A percentile compares a stretch with the other conserved stretches of the same genome.
Conservation (phyloP, 1,140 invertebrate species). For the Macrocentrus cingulum region DNA sequence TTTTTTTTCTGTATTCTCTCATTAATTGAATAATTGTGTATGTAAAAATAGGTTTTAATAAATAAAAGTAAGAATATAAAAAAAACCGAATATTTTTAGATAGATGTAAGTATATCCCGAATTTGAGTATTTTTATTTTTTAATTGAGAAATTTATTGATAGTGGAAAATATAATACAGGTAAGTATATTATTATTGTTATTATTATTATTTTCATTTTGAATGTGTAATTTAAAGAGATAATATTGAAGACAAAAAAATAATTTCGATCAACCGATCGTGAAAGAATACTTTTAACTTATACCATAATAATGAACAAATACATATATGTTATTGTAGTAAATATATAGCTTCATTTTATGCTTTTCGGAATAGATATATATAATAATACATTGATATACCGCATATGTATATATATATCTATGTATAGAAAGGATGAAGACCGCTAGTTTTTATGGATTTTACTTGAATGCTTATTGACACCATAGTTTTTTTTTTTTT, state of each 20-base stretch:
- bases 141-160: constrained; percentile 52
- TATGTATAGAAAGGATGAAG: constrained; percentile 56
- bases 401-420: constrained; percentile 34
- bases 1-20: no score
- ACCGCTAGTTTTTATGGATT: constrained; percentile 58
- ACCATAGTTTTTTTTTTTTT: constrained; percentile 1
- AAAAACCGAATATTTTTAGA: constrained; percentile 4
- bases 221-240: constrained; percentile 32
- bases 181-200: constrained; percentile 34
- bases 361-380: constrained; percentile 33
- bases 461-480: constrained; percentile 46
- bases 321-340: constrained; percentile 26
- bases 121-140: constrained; percentile 7
- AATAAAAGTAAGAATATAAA: constrained; percentile 27
- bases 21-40: constrained; percentile 27
- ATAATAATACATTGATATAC: constrained; percentile 35
- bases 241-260: constrained; percentile 13
- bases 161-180: constrained; percentile 56
- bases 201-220: neutral
- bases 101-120: no score
- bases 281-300: no score
- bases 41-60: constrained; percentile 41
- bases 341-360: constrained; percentile 30
- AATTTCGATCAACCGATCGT: neutral
- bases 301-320: neutral